These are phyloP conservation scores for Sebastolobus altivelis DNA, from an alignment of 2,797 vertebrate genomes.

Conservation along the genomic window DNA sequence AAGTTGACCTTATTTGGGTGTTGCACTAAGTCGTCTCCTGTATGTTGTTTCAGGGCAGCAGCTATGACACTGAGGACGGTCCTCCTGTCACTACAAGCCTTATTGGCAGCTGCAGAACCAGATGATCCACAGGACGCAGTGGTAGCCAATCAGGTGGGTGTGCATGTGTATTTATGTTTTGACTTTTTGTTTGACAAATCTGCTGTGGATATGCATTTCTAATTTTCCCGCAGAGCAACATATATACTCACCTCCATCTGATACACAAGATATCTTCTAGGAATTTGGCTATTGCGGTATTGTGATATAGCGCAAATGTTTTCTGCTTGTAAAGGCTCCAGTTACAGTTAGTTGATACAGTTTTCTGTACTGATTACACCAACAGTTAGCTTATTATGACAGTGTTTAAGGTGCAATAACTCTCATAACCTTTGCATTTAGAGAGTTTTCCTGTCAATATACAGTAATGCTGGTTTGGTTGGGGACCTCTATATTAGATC, in stretches of 20 bases:
- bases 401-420: neutral
- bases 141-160: slow-evolving; percentile 96
- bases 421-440: neutral
- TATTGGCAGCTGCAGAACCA: slow-evolving; percentile 97
- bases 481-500: too few relatives aligned
- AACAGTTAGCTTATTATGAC: neutral
- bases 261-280: neutral
- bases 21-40: slow-evolving; percentile 4
- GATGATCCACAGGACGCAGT: slow-evolving; percentile 98
- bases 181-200: neutral
- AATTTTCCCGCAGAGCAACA: neutral
- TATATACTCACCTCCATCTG: neutral
- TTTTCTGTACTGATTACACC: neutral
- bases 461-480: too few relatives aligned
- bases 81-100: slow-evolving; percentile 97
- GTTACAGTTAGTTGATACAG: neutral
- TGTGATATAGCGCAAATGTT: neutral
- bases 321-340: neutral
- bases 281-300: neutral
- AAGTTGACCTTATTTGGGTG: neutral
- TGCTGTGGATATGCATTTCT: neutral
- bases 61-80: slow-evolving; percentile 98
- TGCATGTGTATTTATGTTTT: slow-evolving; percentile 20
- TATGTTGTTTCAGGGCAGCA: slow-evolving; percentile 89
- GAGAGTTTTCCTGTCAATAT: too few relatives aligned